Evolutionary conservation across 2,797 vertebrate genomes (phyloP).

Genomic region (Hyperoplus immaculatus): DNA sequence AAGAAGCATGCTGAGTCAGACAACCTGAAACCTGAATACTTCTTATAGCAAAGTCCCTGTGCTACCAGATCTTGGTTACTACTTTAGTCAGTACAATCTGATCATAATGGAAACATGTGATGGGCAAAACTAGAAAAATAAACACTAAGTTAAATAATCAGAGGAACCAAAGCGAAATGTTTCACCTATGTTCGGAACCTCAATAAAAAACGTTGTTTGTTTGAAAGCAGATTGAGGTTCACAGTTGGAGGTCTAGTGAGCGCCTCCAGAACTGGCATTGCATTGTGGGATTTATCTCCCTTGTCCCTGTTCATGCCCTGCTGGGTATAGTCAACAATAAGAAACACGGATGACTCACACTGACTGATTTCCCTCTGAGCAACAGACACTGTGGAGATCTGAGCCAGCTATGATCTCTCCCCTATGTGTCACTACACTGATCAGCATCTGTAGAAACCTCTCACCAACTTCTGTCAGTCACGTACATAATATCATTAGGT

Average conservation of each 20-base stretch:
- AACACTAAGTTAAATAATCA: neutral
- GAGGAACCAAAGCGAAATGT: neutral
- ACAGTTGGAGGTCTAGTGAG: conserved; percentile 18
- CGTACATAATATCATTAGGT: conserved; percentile 33
- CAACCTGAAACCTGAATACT: too few relatives aligned
- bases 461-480: conserved; percentile 47
- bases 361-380: conserved; percentile 36
- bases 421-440: conserved; percentile 44
- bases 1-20: too few relatives aligned
- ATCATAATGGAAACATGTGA: too few relatives aligned
- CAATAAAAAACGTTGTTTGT: neutral
- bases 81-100: too few relatives aligned
- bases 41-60: too few relatives aligned
- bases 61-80: too few relatives aligned
- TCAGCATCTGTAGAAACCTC: conserved; percentile 41
- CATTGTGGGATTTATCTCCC: conserved; percentile 37
- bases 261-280: conserved; percentile 8
- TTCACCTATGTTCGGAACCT: neutral
- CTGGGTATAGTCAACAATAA: conserved; percentile 45
- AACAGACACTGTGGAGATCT: conserved; percentile 16
- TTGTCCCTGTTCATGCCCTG: conserved; percentile 25
- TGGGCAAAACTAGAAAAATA: too few relatives aligned
- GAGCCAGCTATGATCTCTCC: conserved; percentile 26
- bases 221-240: conserved; percentile 3
- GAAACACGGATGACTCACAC: conserved; percentile 25